Conservation (phyloP, 2,888 invertebrate species). For the Strigamia transsilvanica region DNA sequence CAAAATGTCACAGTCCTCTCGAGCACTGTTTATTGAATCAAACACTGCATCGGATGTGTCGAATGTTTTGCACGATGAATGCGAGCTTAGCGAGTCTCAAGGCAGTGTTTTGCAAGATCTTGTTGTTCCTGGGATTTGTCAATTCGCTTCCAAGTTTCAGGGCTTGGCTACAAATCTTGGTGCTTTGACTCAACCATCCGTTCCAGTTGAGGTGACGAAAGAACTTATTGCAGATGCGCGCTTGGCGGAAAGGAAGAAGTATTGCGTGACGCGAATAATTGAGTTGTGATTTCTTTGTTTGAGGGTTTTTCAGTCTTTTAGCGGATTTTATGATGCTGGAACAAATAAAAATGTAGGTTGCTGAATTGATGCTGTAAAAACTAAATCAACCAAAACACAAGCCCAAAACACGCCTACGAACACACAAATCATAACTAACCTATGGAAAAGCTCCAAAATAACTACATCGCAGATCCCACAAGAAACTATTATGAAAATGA, state of each 20-base stretch:
- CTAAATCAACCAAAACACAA: too few relatives aligned
- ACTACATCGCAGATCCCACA: too few relatives aligned
- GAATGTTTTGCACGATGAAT: conserved; percentile 46
- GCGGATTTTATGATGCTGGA: too few relatives aligned
- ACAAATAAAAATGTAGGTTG: too few relatives aligned
- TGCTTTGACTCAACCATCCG: neutral
- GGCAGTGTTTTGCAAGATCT: conserved; percentile 36
- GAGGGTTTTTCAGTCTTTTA: too few relatives aligned
- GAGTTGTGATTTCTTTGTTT: conserved; percentile 56
- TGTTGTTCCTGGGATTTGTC: conserved; percentile 72
- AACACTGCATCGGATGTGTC: neutral
- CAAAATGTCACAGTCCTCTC: conserved; percentile 59
- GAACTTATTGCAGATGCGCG: neutral
- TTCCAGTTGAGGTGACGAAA: neutral
- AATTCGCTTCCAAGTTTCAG: conserved; percentile 86
- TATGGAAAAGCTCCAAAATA: too few relatives aligned
- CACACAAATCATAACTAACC: too few relatives aligned
- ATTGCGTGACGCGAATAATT: conserved; percentile 57
- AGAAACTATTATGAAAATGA: too few relatives aligned
- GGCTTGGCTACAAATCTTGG: conserved; percentile 74
- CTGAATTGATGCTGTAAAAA: too few relatives aligned
- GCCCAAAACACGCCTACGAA: too few relatives aligned
- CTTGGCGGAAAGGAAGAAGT: conserved; percentile 42
- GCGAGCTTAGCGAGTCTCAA: conserved; percentile 75
- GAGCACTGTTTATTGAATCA: conserved; percentile 55